Percentiles rank a stretch among this genome's conserved stretches.
These are phyloP conservation scores for Bedellia somnulentella DNA, from an alignment of 2,888 invertebrate species.

Conservation along the genomic window DNA sequence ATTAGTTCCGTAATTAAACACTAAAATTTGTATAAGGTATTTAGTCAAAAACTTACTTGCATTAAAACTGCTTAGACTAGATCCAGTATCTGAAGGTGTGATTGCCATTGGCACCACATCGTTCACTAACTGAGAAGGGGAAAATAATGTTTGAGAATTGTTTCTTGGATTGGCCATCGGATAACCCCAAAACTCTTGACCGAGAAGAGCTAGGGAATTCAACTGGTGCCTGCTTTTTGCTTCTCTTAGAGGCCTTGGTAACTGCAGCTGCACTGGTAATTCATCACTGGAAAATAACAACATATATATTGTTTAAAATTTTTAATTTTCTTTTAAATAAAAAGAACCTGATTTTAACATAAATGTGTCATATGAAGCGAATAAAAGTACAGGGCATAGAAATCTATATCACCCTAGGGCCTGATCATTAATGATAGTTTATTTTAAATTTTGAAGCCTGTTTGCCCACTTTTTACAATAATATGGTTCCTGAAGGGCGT, in stretches of 20 bases:
- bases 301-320: neutral
- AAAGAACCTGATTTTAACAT: too few relatives aligned
- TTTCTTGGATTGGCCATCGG: constrained; percentile 75
- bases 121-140: constrained; percentile 36
- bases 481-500: too few relatives aligned
- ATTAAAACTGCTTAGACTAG: constrained; percentile 75
- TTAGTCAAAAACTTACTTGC: constrained; percentile 50
- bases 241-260: constrained; percentile 83
- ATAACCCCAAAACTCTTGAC: constrained; percentile 85
- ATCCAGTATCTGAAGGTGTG: constrained; percentile 68
- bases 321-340: neutral
- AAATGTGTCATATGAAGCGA: too few relatives aligned
- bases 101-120: constrained; percentile 46
- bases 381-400: too few relatives aligned
- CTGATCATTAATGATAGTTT: too few relatives aligned
- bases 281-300: constrained; percentile 87
- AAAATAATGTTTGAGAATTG: constrained; percentile 34
- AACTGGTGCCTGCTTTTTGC: constrained; percentile 90
- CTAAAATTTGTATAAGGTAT: too few relatives aligned
- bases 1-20: too few relatives aligned
- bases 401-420: too few relatives aligned
- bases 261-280: constrained; percentile 84
- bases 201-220: constrained; percentile 85
- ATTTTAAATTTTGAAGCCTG: too few relatives aligned
- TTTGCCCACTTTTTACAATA: too few relatives aligned